These are phyloP conservation scores for Trichopria drosophilae DNA, from an alignment of 2,888 invertebrate species.

Conservation along the genomic window DNA sequence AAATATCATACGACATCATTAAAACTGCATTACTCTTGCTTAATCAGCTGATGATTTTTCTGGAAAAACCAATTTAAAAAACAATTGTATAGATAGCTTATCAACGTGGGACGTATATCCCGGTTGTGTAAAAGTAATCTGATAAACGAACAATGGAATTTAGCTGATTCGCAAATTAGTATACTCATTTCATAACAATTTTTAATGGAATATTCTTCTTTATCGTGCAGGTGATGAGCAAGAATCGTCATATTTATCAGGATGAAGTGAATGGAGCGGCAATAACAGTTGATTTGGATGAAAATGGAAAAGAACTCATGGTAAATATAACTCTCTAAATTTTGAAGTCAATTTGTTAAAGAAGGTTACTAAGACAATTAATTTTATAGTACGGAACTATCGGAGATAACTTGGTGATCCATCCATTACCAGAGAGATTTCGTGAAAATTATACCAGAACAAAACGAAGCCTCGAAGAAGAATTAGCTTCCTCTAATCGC, in stretches of 20 bases:
- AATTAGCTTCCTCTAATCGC: slow-evolving; percentile 4
- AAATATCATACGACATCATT: too few relatives aligned
- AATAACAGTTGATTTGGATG: slow-evolving; percentile 30
- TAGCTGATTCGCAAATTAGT: too few relatives aligned
- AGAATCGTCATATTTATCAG: slow-evolving; percentile 29
- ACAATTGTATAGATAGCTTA: too few relatives aligned
- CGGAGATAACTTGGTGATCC: slow-evolving; percentile 35
- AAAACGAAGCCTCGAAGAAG: slow-evolving; percentile 17
- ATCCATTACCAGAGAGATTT: slow-evolving; percentile 36
- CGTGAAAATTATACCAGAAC: slow-evolving; percentile 9
- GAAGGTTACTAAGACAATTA: too few relatives aligned
- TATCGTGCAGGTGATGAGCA: neutral
- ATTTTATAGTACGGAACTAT: slow-evolving; percentile 38
- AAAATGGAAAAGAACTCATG: slow-evolving; percentile 30
- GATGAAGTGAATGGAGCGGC: slow-evolving; percentile 38
- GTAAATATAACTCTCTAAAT: slow-evolving; percentile 31
- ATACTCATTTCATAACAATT: neutral
- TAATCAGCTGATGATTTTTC: neutral
- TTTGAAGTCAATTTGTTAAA: neutral
- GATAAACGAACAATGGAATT: too few relatives aligned
- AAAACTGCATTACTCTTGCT: too few relatives aligned
- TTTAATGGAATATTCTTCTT: neutral
- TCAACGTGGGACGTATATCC: too few relatives aligned
- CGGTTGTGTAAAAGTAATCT: too few relatives aligned
- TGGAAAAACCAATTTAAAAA: neutral